Evolutionary conservation across 2,113 vertebrate species (phyloP), one percentile per base, ranked within the genome.

Genomic region (Mellivora capensis): DNA sequence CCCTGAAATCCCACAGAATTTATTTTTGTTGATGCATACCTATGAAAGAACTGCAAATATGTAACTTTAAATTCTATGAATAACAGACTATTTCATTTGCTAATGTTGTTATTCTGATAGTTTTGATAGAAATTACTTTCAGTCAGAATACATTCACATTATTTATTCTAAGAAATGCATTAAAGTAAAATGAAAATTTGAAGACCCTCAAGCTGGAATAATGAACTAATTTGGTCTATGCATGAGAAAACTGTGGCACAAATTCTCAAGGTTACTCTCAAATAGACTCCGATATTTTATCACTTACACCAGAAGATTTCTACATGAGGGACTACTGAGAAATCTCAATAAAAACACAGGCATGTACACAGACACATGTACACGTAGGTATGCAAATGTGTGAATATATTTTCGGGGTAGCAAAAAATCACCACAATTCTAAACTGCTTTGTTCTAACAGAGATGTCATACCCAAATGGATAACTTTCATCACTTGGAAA

Each of bases 131-230:
- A 98, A 97, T 93, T 95, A 93, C 67, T 97, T 93, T 95, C 14
- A 54, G 94, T 97, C 95, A 94, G 96, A 97, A 97, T 89, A 87
- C 18, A 93, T 96, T 96, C 81, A 91, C 90, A 96, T 97, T 97
- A 97, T 96, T 98, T 97, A 97, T 97, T 98, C 95, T 93, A 83
- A 96, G 82, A 97, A 96, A 97, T 94, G 94, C 85, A 95, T 97
- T 96, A 84, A 97, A 97, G 88, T 94, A 93, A 93, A 96, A 98
- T 97, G 95, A 95, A 96, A 97, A 98, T 95, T 76, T 96, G 90
- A 89, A 85, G 72, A 88, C 88, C 54, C 77, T 93, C 95, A 98
- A 97, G 82, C 85, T 94, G 94, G 77, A 97, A 94, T 98, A 97
- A 98, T 98, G 93, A 98, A 91, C 95, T 96, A 83, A 98, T 97